Evolutionary conservation across 2,888 invertebrate genomes (phyloP), one percentile per base, ranked within the genome.

Genomic region (Helicoverpa assulta): DNA sequence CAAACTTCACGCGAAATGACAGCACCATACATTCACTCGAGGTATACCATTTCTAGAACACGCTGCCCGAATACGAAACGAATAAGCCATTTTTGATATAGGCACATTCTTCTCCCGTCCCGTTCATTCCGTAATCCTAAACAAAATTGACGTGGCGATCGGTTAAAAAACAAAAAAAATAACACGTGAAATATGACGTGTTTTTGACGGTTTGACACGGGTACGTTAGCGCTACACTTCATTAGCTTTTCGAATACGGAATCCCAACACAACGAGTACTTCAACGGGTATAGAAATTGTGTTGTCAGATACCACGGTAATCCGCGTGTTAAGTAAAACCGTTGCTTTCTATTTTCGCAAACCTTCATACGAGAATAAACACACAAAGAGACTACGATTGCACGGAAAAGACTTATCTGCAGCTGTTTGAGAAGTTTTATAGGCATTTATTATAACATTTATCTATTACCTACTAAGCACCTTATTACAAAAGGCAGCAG

Each of bases 171-270:
- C 84, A 91, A 90, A 89, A 90, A 89, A 90, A 91, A 90, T 91
- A 88, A 87, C 86, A 88, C 85, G 89, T 88, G 86, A 90, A 92
- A 91, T 93, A 92, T 95, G 93, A 94, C 91, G 90, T 94, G 93
- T 88, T 91, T 92, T 85, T 94, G 95, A 94, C 94, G 93, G 91
- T 85, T 90, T 95, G 95, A 95, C 92, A 89, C 84, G 95, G 95
- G 95, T 95, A 93, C 92, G 90, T 92, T 90, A 83, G 87, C 84
- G 86, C 89, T 86, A 92, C 90, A 92, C 93, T 94, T 94, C 93
- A 94, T 94, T 94, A 93, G 89, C 89, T 92, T 90, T 88, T 87
- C 76, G 85, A 89, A 88, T 88, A 87, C 84, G 84, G 88, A 90
- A 89, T 88, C 83, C 82, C 81, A 77, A 85, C 47, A 51, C 63